A percentile compares a stretch with the other conserved stretches of the same genome.
These are phyloP conservation scores for Danio albolineatus DNA, from an alignment of 2,797 vertebrate genomes.

Conservation along the genomic window DNA sequence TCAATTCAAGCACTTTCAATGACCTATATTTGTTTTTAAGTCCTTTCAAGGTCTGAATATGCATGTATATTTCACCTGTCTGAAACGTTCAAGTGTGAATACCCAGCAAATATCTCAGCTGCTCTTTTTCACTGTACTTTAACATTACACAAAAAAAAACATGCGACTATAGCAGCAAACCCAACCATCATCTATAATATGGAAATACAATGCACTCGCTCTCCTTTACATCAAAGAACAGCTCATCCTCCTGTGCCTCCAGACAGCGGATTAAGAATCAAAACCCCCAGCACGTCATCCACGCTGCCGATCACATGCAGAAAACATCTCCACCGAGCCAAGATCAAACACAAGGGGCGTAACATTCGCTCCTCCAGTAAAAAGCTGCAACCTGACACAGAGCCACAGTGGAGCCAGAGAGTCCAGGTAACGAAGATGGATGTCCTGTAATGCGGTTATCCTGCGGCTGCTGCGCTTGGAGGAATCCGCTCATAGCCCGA, in stretches of 20 bases:
- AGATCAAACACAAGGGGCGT: conserved; percentile 9
- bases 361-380: conserved; percentile 12
- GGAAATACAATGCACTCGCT: neutral
- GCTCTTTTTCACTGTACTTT: neutral
- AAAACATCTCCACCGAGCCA: conserved; percentile 13
- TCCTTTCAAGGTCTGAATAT: too few relatives aligned
- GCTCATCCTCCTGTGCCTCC: neutral
- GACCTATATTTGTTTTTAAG: too few relatives aligned
- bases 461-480: conserved; percentile 28
- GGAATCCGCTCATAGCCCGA: conserved; percentile 34
- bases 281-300: conserved; percentile 24
- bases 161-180: neutral
- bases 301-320: neutral
- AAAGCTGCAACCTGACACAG: conserved; percentile 29
- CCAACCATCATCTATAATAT: neutral
- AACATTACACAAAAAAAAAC: neutral
- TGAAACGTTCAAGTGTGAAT: too few relatives aligned
- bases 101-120: too few relatives aligned
- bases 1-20: too few relatives aligned
- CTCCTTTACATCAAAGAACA: neutral
- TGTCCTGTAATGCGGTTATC: conserved; percentile 57
- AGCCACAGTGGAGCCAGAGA: conserved; percentile 37
- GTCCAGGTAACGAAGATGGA: conserved; percentile 53
- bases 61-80: too few relatives aligned
- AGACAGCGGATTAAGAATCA: conserved; percentile 11